These are phyloP conservation scores for Caenorhabditis sp. DNA, from an alignment of 2,888 invertebrate genomes.

Conservation along the genomic window DNA sequence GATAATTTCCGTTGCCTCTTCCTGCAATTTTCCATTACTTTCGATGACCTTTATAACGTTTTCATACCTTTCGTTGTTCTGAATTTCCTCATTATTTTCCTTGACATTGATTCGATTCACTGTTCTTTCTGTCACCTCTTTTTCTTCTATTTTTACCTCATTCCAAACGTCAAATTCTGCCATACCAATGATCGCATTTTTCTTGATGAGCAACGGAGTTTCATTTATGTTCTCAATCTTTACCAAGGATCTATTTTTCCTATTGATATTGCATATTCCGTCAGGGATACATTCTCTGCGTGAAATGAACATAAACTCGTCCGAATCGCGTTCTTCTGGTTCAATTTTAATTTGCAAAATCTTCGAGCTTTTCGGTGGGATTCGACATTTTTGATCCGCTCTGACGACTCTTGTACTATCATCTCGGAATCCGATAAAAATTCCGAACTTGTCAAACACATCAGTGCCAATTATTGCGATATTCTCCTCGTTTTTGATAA, in stretches of 20 bases:
- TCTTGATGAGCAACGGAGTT: background rate
- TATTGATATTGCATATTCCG: background rate
- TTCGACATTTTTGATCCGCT: background rate
- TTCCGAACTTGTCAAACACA: background rate
- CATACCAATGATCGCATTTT: background rate
- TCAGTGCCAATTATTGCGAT: background rate
- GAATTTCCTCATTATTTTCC: too few relatives aligned
- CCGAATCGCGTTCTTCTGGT: too few relatives aligned
- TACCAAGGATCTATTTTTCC: background rate
- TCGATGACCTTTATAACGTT: background rate
- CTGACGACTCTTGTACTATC: background rate
- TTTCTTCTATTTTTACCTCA: background rate
- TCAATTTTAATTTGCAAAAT: background rate
- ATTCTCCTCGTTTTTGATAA: background rate
- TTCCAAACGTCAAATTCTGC: background rate
- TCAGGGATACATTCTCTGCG: background rate
- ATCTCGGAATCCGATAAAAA: background rate
- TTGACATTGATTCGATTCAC: too few relatives aligned
- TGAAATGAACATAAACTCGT: background rate
- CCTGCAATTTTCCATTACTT: background rate
- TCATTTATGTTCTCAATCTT: background rate
- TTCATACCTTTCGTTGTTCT: background rate
- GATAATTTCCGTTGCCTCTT: background rate
- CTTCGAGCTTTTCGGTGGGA: background rate
- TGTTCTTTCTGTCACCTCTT: background rate